These are phyloP conservation scores for Emys orbicularis DNA, from an alignment of 2,797 vertebrate genomes.

Conservation along the genomic window DNA sequence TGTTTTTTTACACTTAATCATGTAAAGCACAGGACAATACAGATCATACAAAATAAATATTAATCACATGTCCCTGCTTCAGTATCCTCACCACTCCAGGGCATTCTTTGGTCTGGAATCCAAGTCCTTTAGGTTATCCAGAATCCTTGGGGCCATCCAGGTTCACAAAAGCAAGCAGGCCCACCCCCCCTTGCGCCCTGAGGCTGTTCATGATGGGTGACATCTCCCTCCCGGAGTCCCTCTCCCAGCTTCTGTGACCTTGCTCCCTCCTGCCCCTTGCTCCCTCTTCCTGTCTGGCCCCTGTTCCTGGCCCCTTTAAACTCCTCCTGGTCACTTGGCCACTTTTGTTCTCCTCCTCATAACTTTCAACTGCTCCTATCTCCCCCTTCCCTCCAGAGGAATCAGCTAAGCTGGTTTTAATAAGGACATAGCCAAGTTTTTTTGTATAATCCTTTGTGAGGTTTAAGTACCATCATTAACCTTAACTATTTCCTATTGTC, in stretches of 20 bases:
- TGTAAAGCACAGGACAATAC: neutral
- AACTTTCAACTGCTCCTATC: neutral
- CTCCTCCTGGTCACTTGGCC: neutral
- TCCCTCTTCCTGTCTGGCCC: neutral
- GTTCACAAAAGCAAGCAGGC: neutral
- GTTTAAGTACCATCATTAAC: neutral
- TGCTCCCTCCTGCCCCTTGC: neutral
- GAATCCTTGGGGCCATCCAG: neutral
- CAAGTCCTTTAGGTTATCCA: neutral
- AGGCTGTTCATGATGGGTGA: neutral
- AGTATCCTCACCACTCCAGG: neutral
- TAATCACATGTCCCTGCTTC: neutral
- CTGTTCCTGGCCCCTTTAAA: neutral
- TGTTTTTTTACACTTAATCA: neutral
- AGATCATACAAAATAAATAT: neutral
- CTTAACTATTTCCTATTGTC: neutral
- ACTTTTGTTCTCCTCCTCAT: neutral
- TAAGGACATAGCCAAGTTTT: neutral
- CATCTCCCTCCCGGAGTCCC: neutral
- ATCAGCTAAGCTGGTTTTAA: neutral
- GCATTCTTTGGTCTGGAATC: neutral
- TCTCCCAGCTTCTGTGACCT: neutral
- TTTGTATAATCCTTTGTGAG: neutral
- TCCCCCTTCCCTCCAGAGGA: neutral
- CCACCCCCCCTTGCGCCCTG: fast-evolving